phyloP scores from a whole-genome alignment of 1,140 invertebrate species.

The Colletes latitarsis region DNA sequence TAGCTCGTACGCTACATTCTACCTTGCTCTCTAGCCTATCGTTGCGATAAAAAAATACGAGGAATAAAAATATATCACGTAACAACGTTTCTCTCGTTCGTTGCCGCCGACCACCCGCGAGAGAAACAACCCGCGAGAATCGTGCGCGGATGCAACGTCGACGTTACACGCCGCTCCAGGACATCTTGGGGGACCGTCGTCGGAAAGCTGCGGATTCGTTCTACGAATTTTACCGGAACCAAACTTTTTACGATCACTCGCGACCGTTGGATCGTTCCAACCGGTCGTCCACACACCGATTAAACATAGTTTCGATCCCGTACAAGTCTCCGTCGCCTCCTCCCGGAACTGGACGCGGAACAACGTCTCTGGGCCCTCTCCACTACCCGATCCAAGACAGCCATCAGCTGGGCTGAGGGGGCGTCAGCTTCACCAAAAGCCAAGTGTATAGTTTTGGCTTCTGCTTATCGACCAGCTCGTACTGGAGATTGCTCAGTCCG shows the following conservation, averaged over 20 bases:
- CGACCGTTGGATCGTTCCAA: neutral
- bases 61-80: conserved; percentile 71
- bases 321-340: neutral
- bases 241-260: neutral
- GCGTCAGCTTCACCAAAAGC: conserved; percentile 85
- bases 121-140: conserved; percentile 16
- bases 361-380: neutral
- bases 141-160: neutral
- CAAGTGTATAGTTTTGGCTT: conserved; percentile 89
- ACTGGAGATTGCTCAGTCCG: conserved; percentile 93
- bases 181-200: neutral
- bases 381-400: conserved; percentile 78
- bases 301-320: too few species aligned
- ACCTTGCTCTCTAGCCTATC: conserved; percentile 53
- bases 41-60: conserved; percentile 68
- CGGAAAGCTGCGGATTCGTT: too few species aligned
- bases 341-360: neutral
- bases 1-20: conserved; percentile 59
- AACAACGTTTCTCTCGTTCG: conserved; percentile 50
- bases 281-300: too few species aligned
- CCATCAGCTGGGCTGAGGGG: conserved; percentile 83
- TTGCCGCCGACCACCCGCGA: neutral
- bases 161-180: neutral
- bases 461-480: conserved; percentile 87
- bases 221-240: neutral